Evolutionary conservation across 2,888 invertebrate genomes (phyloP), one percentile per base, ranked within the genome.

Genomic region (Glaucopsyche alexis): DNA sequence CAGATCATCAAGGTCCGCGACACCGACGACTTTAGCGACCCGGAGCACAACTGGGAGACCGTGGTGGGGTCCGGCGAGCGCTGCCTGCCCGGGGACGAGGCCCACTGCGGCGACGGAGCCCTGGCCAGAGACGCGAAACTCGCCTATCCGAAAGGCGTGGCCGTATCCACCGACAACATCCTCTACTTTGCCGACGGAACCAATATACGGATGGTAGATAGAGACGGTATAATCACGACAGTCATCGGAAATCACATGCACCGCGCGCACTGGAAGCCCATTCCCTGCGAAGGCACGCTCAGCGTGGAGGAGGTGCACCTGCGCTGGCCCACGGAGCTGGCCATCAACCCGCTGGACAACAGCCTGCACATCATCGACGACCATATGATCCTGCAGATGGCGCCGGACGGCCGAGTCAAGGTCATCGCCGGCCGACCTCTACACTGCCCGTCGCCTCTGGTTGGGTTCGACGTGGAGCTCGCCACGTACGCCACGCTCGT

Each of bases 101-200:
- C 98, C 0, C 97, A 98, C 81, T 99, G 99, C 86, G 99, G 99
- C 0, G 99, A 99, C 84, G 98, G 98, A 1, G 98, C 98, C 0
- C 88, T 97, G 67, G 99, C 99, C 0, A 94, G 97, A 73, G 97
- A 98, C 83, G 99, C 99, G 0, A 98, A 98, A 85, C 94, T 99
- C 8, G 97, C 98, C 0, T 98, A 98, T 86, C 98, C 99, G 0
- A 99, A 99, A 93, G 98, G 98, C 80, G 97, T 99, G 14, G 98
- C 99, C 0, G 97, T 99, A 0, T 97, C 98, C 0, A 96, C 96
- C 14, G 98, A 98, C 81, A 98, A 98, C 77, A 96, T 98, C 0
- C 88, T 99, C 0, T 99, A 98, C 87, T 98, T 99, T 83, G 99
- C 98, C 69, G 99, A 99, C 85, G 99, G 99, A 4, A 98, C 98